These are phyloP conservation scores for Dissostichus mawsoni DNA, from an alignment of 2,113 vertebrate genomes.

Conservation along the genomic window DNA sequence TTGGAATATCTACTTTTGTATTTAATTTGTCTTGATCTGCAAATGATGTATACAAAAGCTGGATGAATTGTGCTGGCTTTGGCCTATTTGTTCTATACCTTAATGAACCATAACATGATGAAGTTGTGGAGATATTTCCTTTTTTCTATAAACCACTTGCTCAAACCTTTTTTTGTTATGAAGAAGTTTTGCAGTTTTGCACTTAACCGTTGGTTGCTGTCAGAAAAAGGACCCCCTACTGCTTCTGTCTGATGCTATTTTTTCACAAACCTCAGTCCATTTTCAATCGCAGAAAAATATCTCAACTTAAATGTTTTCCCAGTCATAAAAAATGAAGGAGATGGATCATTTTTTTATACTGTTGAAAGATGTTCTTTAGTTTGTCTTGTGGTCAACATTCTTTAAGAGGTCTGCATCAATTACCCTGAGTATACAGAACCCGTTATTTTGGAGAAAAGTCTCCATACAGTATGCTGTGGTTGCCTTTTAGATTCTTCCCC, in stretches of 20 bases:
- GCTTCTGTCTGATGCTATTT: neutral
- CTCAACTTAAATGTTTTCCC: no score
- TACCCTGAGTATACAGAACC: neutral
- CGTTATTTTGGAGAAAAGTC: constrained; percentile 4
- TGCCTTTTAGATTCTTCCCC: neutral
- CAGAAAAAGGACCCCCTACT: constrained; percentile 11
- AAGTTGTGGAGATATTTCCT: neutral
- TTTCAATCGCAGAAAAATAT: no score
- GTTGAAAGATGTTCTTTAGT: neutral
- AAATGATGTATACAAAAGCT: neutral
- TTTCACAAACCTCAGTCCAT: no score
- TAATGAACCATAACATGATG: neutral
- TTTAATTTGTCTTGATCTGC: neutral
- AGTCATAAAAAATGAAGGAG: neutral
- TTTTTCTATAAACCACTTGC: neutral
- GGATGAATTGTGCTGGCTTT: neutral
- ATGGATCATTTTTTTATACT: neutral
- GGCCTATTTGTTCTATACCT: neutral
- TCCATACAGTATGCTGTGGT: neutral
- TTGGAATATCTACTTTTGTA: neutral
- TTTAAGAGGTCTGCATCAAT: neutral
- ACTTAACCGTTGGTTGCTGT: neutral
- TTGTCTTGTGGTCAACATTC: neutral
- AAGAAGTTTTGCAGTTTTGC: neutral
- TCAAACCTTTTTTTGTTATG: neutral